Percentiles rank a stretch among this genome's conserved stretches.
These are phyloP conservation scores for Meleagris gallopavo DNA, from an alignment of 2,113 vertebrate species.

Conservation along the genomic window DNA sequence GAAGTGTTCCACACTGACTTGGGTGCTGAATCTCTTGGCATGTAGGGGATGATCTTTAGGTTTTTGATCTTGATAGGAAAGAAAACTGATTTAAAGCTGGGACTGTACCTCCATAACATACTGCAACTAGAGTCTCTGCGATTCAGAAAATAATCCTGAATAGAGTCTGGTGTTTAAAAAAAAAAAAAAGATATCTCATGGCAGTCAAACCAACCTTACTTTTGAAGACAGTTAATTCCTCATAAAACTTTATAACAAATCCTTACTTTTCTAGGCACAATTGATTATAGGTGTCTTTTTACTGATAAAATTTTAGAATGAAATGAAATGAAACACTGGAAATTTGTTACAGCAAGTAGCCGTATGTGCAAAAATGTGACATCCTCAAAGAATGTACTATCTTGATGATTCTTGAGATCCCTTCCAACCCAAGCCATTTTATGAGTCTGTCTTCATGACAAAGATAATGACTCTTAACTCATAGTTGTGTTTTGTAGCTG, in stretches of 20 bases:
- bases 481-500: background rate
- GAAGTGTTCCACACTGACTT: background rate
- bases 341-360: accelerated
- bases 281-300: background rate
- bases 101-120: background rate
- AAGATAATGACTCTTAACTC: background rate
- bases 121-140: background rate
- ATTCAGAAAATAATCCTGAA: background rate
- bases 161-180: background rate
- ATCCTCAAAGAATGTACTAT: background rate
- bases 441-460: background rate
- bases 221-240: background rate
- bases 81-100: background rate
- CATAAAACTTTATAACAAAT: background rate
- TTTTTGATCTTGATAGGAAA: background rate
- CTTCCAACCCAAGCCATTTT: too few species aligned
- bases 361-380: background rate
- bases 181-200: background rate
- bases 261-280: background rate
- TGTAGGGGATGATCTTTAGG: background rate
- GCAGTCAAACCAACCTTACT: background rate
- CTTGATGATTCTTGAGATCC: too few species aligned
- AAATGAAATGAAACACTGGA: background rate
- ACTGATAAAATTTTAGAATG: background rate
- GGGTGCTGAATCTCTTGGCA: background rate